Evolutionary conservation across 2,113 vertebrate species (phyloP), one percentile per base, ranked within the genome.

Genomic region (Pholis gunnellus): DNA sequence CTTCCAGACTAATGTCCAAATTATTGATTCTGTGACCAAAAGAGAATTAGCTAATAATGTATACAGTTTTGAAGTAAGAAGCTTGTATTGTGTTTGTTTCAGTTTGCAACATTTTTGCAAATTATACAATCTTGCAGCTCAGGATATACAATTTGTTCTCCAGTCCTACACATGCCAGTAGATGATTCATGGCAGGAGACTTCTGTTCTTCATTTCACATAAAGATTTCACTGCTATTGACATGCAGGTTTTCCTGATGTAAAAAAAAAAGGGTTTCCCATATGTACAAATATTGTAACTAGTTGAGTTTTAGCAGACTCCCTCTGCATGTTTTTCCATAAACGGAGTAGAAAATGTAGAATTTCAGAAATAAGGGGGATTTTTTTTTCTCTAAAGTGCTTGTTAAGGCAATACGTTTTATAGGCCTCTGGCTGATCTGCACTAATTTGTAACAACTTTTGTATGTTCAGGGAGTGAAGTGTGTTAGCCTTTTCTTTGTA

Each of bases 341-440:
- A 87, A 65, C 70, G 77, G 90, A 93, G 90, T 87, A 91, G 73
- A 84, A 94, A 84, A 71, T 85, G 42, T 91, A 83, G 75, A 56
- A 76, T 93, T 92, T 90, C 84, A 89, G 82, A 92, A 87, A 86
- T 77, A 77, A 86, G 69, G 59, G 63, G 56, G 84, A 70, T 64
- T 70, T 82, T 34, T 29, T 48, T 87, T 76, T 90, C 82, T 94
- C 88, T 87, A 84, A 90, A 89, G 74, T 90, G 86, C 82, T 90
- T 86, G 76, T 89, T 82, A 85, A 90, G 77, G 91, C 92, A 93
- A 93, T 91, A 92, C 20, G 72, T 94, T 94, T 95, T 93, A 84
- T 94, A 94, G 90, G 90, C 90, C 93, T 87, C 84, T 87, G 90
- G 90, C 92, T 94, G 90, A 92, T 93, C 92, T 95, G 92, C 93